These are phyloP conservation scores for Trichogramma evanescens DNA, from an alignment of 2,888 invertebrate species.

Conservation along the genomic window DNA sequence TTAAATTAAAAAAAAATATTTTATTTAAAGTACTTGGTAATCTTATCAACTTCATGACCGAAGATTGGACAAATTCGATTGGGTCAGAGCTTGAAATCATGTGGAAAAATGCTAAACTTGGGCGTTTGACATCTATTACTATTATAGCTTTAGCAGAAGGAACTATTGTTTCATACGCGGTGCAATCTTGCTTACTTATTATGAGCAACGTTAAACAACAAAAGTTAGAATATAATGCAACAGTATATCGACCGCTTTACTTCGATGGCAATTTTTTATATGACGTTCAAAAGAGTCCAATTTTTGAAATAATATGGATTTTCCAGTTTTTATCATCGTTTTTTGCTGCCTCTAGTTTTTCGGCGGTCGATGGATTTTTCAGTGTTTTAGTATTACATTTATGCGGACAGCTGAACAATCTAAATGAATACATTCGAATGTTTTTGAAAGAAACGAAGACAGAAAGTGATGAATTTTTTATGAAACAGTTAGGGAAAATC, in stretches of 20 bases:
- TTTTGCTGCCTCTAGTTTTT: slow-evolving; percentile 14
- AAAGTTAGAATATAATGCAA: not conserved
- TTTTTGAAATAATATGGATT: slow-evolving; percentile 11
- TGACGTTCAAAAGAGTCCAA: slow-evolving; percentile 2
- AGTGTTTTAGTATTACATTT: slow-evolving; percentile 18
- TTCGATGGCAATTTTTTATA: slow-evolving; percentile 7
- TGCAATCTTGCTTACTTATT: not conserved
- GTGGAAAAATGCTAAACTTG: slow-evolving; percentile 16
- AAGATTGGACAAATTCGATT: slow-evolving; percentile 14
- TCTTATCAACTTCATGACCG: slow-evolving; percentile 9
- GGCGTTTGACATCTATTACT: slow-evolving; percentile 9
- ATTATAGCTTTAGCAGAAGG: slow-evolving; percentile 7
- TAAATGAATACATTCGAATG: slow-evolving; percentile 3
- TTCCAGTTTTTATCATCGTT: slow-evolving; percentile 8
- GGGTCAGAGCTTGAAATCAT: not conserved
- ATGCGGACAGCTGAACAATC: slow-evolving; percentile 15
- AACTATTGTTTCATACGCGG: slow-evolving; percentile 4
- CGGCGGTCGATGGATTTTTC: slow-evolving; percentile 17
- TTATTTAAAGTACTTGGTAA: slow-evolving; percentile 9
- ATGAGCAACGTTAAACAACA: not conserved
- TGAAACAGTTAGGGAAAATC: slow-evolving; percentile 8
- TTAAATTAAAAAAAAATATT: too few species aligned
- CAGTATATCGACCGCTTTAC: slow-evolving; percentile 2
- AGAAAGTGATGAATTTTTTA: not conserved
- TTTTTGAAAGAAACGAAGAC: not conserved